phyloP scores from a whole-genome alignment of 2,113 vertebrate species.

The Suncus etruscus region DNA sequence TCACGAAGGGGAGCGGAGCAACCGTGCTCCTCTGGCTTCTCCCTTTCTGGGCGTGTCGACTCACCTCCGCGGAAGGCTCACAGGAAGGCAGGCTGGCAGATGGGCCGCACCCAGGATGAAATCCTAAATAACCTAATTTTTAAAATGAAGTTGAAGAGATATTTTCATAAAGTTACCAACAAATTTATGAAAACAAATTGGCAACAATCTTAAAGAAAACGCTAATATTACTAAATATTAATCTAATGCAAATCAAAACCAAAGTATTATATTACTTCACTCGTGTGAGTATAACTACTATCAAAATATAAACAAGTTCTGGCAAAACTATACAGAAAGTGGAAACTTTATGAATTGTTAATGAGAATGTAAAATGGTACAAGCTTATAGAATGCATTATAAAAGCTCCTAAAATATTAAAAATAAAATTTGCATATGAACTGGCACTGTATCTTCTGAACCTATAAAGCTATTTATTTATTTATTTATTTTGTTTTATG shows the following conservation, averaged over 20 bases:
- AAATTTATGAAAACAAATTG: too few species aligned
- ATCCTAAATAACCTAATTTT: too few species aligned
- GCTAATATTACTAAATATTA: not conserved
- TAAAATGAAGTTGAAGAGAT: not conserved
- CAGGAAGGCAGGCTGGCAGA: too few species aligned
- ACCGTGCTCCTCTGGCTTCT: too few species aligned
- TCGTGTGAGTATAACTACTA: not conserved
- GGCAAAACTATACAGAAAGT: not conserved
- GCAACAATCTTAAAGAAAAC: not conserved
- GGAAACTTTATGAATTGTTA: not conserved
- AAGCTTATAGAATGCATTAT: not conserved
- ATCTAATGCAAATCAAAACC: conserved; percentile 4
- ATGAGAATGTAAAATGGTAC: not conserved
- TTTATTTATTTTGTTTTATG: too few species aligned
- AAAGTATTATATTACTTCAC: not conserved
- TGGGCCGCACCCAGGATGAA: too few species aligned
- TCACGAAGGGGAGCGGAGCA: too few species aligned
- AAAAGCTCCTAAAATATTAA: not conserved
- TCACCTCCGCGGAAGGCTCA: too few species aligned
- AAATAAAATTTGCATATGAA: conserved; percentile 12
- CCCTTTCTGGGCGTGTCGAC: too few species aligned
- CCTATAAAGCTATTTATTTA: not conserved
- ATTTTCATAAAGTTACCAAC: not conserved
- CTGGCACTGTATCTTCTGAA: not conserved
- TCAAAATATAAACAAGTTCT: not conserved